Percentiles rank a stretch among this genome's conserved stretches.
Conservation (phyloP, 2,888 invertebrate genomes). For the Ornithoptera alexandrae region DNA sequence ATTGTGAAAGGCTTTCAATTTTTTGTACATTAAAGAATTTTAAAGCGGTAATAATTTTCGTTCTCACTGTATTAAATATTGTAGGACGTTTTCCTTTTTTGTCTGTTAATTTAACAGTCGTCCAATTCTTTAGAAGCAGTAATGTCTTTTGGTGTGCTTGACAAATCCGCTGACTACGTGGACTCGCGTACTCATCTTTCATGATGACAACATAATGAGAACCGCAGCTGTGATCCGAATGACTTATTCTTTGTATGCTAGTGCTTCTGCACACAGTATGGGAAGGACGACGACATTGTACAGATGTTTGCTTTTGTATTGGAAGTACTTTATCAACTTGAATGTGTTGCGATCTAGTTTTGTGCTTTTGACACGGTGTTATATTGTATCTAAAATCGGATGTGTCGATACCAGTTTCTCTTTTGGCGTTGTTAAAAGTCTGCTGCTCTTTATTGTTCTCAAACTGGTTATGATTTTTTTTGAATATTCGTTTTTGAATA, state of each 20-base stretch:
- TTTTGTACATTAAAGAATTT: slow-evolving; percentile 50
- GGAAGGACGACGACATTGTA: slow-evolving; percentile 42
- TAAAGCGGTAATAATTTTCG: slow-evolving; percentile 38
- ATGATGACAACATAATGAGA: slow-evolving; percentile 34
- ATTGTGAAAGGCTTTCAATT: slow-evolving; percentile 50
- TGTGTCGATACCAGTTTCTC: slow-evolving; percentile 23
- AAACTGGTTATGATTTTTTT: slow-evolving; percentile 5
- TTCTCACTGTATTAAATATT: slow-evolving; percentile 38
- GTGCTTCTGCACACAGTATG: slow-evolving; percentile 44
- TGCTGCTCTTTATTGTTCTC: slow-evolving; percentile 16
- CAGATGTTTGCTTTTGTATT: slow-evolving; percentile 39
- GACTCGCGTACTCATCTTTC: slow-evolving; percentile 46
- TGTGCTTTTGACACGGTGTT: slow-evolving; percentile 22
- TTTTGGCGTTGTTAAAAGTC: slow-evolving; percentile 10
- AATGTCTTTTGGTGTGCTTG: slow-evolving; percentile 48
- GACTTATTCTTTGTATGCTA: slow-evolving; percentile 37
- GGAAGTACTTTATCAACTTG: slow-evolving; percentile 44
- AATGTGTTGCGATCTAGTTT: slow-evolving; percentile 38
- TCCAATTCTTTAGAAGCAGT: slow-evolving; percentile 44
- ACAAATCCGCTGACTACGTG: slow-evolving; percentile 42
- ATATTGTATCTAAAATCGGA: slow-evolving; percentile 13
- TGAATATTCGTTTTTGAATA: slow-evolving; percentile 34
- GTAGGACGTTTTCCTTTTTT: slow-evolving; percentile 15
- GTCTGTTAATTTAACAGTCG: slow-evolving; percentile 29
- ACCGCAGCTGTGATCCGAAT: slow-evolving; percentile 40